Base-by-base conservation (phyloP, 1,140 invertebrate species). In the Solenopsis fugax region DNA sequence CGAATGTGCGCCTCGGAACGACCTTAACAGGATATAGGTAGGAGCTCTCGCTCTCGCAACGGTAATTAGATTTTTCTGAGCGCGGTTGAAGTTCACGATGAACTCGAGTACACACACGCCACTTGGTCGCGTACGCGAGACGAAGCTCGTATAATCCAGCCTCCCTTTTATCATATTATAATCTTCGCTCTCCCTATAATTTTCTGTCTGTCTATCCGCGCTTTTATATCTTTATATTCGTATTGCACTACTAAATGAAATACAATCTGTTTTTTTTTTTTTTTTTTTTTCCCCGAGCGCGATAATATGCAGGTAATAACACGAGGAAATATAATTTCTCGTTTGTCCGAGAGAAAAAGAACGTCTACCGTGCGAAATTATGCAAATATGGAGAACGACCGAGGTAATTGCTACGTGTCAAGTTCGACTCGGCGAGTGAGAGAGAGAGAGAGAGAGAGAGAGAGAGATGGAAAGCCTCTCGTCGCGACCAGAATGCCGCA, bases 31-130 rank as follows among this genome's bases (percentile, higher is more conserved):
- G 54, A 37, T 41, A 50, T 41, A 29, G 29, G 29, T 29, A 29
- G 41, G 41, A 86, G 48, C 64, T 45, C 60, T 52, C 65, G 62
- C 56, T 86, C 75, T 73, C 69, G 69, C 84, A 85, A 88, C 73
- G 87, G 73, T 88, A 88, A 75, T 67, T 80, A 67, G 62, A 80
- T 80, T 80, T 80, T 80, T 80, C 62, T 24, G 21, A 73, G 21
- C 48, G 41, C 34, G 24, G 41, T 21, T 64, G 18, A 76, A 62
- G 24, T 64, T 12, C 56, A 50, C 29, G 41, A 4, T 34, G 48
- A 77, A 62, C 56, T 24, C 45, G 16, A 62, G 56, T 45, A 29
- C 29, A 29, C 29, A 29, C 56, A n/a, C 48, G 24, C 16, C 24
- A 29, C 52, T 41, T 52, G 45, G 29, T 50, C 58, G 58, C 50